Evolutionary conservation across 2,888 invertebrate species (phyloP).

Genomic region (Parelbella ahira): DNA sequence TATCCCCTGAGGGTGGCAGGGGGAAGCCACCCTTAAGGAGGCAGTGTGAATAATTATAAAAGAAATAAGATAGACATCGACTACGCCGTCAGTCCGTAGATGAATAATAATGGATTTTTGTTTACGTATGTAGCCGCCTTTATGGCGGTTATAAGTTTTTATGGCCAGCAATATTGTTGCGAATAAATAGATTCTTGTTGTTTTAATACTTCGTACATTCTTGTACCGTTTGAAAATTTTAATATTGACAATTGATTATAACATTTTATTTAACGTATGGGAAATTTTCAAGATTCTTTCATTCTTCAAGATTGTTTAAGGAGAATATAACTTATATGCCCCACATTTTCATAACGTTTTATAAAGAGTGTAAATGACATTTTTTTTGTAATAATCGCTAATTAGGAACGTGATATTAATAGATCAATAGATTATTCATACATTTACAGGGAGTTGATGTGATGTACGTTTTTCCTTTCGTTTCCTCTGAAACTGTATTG

Average conservation of each 20-base stretch:
- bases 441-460: too few species aligned
- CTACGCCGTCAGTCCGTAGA: constrained; percentile 72
- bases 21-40: constrained; percentile 49
- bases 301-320: too few species aligned
- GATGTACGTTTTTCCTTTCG: too few species aligned
- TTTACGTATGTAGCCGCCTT: constrained; percentile 62
- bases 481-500: background rate
- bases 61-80: constrained; percentile 81
- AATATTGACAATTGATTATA: too few species aligned
- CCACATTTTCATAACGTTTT: too few species aligned
- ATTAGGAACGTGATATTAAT: too few species aligned
- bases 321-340: too few species aligned
- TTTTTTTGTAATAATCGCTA: too few species aligned
- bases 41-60: constrained; percentile 78
- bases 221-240: background rate
- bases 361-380: too few species aligned
- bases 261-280: too few species aligned
- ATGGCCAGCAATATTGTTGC: constrained; percentile 13
- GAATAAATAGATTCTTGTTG: constrained; percentile 9
- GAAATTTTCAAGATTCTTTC: too few species aligned
- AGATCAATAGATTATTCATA: too few species aligned
- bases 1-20: constrained; percentile 47
- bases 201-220: constrained; percentile 1
- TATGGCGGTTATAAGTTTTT: constrained; percentile 26
- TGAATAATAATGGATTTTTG: constrained; percentile 77